Evolutionary conservation across 2,888 invertebrate species (phyloP).

Genomic region (Ischnus inquisitorius): DNA sequence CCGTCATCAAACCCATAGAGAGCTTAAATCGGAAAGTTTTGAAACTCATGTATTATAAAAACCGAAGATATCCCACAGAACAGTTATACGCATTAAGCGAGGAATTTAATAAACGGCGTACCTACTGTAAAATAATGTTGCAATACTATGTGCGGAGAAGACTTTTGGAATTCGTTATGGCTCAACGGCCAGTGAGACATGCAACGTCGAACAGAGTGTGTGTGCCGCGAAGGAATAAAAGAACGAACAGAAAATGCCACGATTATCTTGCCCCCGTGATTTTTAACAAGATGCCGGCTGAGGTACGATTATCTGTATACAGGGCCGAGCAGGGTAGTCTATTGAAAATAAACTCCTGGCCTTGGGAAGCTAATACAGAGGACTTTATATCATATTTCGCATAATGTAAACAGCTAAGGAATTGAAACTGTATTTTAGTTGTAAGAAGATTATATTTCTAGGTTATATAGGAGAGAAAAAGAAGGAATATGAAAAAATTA

Average conservation of each 20-base stretch:
- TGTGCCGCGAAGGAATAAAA: background rate
- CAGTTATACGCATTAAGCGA: background rate
- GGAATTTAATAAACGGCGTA: background rate
- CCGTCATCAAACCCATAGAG: background rate
- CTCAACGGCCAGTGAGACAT: background rate
- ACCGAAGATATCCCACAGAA: background rate
- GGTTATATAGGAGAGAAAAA: no score
- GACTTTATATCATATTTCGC: no score
- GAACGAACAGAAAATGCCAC: background rate
- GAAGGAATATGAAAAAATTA: no score
- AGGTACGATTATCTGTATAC: background rate
- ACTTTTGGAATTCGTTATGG: background rate
- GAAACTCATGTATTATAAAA: background rate
- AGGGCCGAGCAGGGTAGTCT: background rate
- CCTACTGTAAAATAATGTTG: background rate
- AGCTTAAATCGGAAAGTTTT: background rate
- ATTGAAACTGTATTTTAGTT: no score
- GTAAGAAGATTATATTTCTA: no score
- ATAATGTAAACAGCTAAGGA: no score
- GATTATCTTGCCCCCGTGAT: background rate
- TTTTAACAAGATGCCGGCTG: background rate
- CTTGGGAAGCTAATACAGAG: no score
- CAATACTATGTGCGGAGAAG: background rate
- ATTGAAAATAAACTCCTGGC: background rate
- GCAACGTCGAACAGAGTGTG: background rate